A percentile compares a stretch with the other conserved stretches of the same genome.
Conservation (phyloP, 2,888 invertebrate genomes). For the Pterostichus niger region DNA sequence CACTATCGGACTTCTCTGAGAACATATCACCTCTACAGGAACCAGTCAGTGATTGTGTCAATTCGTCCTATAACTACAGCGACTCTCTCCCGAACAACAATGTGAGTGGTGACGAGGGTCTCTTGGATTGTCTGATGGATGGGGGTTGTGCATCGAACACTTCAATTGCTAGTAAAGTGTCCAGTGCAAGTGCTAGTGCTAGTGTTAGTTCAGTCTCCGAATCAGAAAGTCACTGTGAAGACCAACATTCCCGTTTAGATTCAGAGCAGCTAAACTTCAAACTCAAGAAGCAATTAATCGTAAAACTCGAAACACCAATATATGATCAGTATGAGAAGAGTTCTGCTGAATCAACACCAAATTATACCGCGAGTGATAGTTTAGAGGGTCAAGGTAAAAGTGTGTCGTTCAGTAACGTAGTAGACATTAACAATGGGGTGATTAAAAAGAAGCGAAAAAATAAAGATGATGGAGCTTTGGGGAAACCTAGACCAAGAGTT, state of each 20-base stretch:
- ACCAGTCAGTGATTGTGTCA: slow-evolving; percentile 49
- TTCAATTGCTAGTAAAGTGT: slow-evolving; percentile 57
- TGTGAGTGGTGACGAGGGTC: slow-evolving; percentile 60
- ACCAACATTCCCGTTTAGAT: slow-evolving; percentile 20
- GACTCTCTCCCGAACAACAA: slow-evolving; percentile 63
- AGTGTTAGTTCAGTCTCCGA: slow-evolving; percentile 22
- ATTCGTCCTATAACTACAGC: slow-evolving; percentile 41
- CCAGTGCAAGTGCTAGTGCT: slow-evolving; percentile 36
- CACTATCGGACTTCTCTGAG: slow-evolving; percentile 53
- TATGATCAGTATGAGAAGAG: slow-evolving; percentile 36
- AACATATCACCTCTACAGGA: slow-evolving; percentile 61
- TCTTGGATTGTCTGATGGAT: slow-evolving; percentile 60
- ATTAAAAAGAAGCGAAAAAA: slow-evolving; percentile 66
- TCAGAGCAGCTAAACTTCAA: slow-evolving; percentile 54
- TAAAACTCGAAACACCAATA: slow-evolving; percentile 66
- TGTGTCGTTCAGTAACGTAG: slow-evolving; percentile 59
- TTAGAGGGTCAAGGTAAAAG: slow-evolving; percentile 55
- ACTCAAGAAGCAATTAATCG: slow-evolving; percentile 55
- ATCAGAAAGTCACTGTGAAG: slow-evolving; percentile 38
- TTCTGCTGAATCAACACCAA: slow-evolving; percentile 22
- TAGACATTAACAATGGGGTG: slow-evolving; percentile 66
- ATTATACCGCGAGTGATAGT: slow-evolving; percentile 39
- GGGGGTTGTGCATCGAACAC: slow-evolving; percentile 65
- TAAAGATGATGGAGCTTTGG: slow-evolving; percentile 40
- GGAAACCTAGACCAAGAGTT: slow-evolving; percentile 68